Conservation (phyloP, 1,140 invertebrate genomes). For the Philopotamus ludificatus region DNA sequence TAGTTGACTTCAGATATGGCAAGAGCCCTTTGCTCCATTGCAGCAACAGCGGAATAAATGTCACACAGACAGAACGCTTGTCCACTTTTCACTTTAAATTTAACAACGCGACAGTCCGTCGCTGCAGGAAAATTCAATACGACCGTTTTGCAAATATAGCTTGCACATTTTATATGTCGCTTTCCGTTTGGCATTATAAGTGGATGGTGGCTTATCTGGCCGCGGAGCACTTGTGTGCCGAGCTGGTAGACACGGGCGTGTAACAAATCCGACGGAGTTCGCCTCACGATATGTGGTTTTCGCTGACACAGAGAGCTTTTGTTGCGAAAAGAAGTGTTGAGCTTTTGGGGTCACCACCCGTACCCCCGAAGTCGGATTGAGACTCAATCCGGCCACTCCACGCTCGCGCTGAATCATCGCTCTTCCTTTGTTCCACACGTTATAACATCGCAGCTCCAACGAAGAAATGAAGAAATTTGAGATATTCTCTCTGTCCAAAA, state of each 20-base stretch:
- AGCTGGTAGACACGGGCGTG: neutral
- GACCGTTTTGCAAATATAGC: neutral
- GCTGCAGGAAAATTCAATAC: neutral
- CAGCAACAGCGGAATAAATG: too few species aligned
- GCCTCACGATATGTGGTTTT: neutral
- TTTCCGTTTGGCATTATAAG: too few species aligned
- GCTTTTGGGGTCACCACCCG: slow-evolving; percentile 8
- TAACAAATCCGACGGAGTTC: neutral
- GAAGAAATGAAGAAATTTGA: neutral
- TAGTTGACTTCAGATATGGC: too few species aligned
- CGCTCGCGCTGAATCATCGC: neutral
- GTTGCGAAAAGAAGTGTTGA: slow-evolving; percentile 21
- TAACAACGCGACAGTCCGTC: too few species aligned
- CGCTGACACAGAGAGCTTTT: slow-evolving; percentile 14
- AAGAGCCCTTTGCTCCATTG: too few species aligned
- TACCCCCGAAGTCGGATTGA: neutral
- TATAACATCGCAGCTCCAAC: too few species aligned
- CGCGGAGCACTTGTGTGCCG: neutral
- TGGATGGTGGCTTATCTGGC: neutral
- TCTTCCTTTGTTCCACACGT: neutral
- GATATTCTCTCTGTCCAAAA: too few species aligned
- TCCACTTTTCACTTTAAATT: too few species aligned
- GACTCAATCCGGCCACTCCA: neutral
- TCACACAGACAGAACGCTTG: too few species aligned
- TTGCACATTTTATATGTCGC: neutral